Evolutionary conservation across 2,797 vertebrate genomes (phyloP).

Genomic region (Ammospiza maritima): DNA sequence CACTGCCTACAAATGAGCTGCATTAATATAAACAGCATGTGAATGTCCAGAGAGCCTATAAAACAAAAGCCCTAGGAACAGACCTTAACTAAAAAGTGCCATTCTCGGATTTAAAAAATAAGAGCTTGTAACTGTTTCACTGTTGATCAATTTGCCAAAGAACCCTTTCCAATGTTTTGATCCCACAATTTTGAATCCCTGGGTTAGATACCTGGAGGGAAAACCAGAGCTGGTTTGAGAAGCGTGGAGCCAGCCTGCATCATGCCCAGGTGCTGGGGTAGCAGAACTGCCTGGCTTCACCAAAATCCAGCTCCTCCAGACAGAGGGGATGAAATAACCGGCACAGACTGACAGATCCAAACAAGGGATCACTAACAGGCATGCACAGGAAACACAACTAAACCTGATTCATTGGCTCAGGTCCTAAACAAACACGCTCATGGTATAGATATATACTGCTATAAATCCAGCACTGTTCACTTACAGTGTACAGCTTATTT

Average conservation of each 20-base stretch:
- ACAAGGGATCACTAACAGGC: not conserved
- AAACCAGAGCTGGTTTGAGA: not conserved
- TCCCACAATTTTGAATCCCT: not conserved
- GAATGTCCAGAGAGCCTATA: not conserved
- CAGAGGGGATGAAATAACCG: not conserved
- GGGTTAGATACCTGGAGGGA: not conserved
- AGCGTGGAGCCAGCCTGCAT: not conserved
- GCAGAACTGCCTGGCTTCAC: not conserved
- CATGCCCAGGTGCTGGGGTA: not conserved
- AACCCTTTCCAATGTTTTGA: not conserved
- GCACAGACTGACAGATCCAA: not conserved
- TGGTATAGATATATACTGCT: not conserved
- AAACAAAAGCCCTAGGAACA: not conserved
- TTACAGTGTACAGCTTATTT: not conserved
- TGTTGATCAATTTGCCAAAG: not conserved
- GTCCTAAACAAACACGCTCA: not conserved
- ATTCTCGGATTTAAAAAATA: not conserved
- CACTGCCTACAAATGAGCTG: slow-evolving; percentile 44
- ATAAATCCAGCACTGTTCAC: not conserved
- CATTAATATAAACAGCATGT: slow-evolving; percentile 23
- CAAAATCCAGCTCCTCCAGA: not conserved
- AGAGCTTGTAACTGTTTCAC: not conserved
- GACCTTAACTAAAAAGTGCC: not conserved
- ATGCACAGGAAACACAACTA: not conserved
- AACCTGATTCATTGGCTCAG: not conserved